Conservation (phyloP, 2,888 invertebrate species). For the Coleophora flavipennella region DNA sequence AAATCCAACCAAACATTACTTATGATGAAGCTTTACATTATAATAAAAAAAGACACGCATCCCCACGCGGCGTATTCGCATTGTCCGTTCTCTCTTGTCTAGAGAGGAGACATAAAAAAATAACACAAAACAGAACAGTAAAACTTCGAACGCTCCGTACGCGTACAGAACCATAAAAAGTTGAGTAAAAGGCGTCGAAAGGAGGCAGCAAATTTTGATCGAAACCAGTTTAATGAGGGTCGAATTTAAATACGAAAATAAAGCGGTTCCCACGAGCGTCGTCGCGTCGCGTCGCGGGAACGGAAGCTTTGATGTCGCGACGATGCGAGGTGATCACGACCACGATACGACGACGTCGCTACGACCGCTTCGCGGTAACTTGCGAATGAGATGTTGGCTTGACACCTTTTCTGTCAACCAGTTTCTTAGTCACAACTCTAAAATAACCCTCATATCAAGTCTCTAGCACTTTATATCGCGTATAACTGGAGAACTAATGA, state of each 20-base stretch:
- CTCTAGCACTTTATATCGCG: background rate
- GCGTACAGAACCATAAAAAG: constrained; percentile 71
- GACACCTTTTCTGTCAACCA: no score
- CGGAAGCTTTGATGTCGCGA: background rate
- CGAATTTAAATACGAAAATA: constrained; percentile 72
- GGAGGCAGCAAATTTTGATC: constrained; percentile 71
- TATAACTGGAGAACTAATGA: constrained; percentile 5
- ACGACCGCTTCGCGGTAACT: background rate
- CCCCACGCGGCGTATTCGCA: constrained; percentile 40
- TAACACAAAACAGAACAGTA: constrained; percentile 29
- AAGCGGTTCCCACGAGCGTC: constrained; percentile 69
- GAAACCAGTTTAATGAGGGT: constrained; percentile 73
- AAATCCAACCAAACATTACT: constrained; percentile 7
- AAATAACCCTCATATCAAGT: constrained; percentile 9
- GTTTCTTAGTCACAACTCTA: constrained; percentile 16
- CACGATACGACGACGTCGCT: constrained; percentile 15
- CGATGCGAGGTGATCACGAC: constrained; percentile 15
- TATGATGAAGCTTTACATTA: no score
- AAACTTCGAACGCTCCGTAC: constrained; percentile 69
- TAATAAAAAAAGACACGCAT: constrained; percentile 40
- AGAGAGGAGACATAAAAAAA: constrained; percentile 48
- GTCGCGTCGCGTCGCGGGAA: constrained; percentile 48
- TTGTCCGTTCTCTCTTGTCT: constrained; percentile 42
- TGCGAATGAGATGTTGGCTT: background rate
- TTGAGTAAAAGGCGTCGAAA: constrained; percentile 72